Conservation (phyloP, 2,888 invertebrate species). For the Lamproptera curius region DNA sequence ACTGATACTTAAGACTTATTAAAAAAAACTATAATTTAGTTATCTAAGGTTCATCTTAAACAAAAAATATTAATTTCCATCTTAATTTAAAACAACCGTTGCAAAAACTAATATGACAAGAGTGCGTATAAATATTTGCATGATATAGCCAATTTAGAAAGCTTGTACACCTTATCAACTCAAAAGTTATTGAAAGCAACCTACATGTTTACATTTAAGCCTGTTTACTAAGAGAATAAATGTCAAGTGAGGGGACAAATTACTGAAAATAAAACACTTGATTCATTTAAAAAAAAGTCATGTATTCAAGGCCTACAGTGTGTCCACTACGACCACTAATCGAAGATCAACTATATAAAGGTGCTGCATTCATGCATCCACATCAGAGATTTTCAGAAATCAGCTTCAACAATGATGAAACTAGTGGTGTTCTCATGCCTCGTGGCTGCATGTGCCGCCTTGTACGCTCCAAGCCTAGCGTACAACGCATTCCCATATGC, state of each 20-base stretch:
- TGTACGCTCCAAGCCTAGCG: slow-evolving; percentile 52
- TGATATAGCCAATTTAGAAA: too few relatives aligned
- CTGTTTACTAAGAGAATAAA: neutral
- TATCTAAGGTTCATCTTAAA: too few relatives aligned
- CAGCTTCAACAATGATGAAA: slow-evolving; percentile 72
- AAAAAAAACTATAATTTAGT: too few relatives aligned
- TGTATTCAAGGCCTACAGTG: slow-evolving; percentile 50
- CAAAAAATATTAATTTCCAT: too few relatives aligned
- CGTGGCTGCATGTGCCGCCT: slow-evolving; percentile 72
- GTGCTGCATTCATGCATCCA: slow-evolving; percentile 20
- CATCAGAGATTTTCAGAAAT: slow-evolving; percentile 56
- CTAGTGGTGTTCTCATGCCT: slow-evolving; percentile 81
- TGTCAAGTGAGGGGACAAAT: slow-evolving; percentile 29
- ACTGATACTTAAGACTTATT: too few relatives aligned
- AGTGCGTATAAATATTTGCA: too few relatives aligned
- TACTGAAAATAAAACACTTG: slow-evolving; percentile 32
- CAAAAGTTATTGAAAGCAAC: too few relatives aligned
- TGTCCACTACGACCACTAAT: slow-evolving; percentile 49
- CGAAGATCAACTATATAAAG: slow-evolving; percentile 31
- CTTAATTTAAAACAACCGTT: too few relatives aligned
- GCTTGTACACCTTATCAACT: too few relatives aligned
- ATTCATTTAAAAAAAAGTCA: slow-evolving; percentile 52
- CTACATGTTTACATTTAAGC: neutral
- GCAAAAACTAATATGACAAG: too few relatives aligned
- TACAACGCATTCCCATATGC: slow-evolving; percentile 20